Conservation (phyloP, 2,113 vertebrate species). For the Corythoichthys haematopterus region DNA sequence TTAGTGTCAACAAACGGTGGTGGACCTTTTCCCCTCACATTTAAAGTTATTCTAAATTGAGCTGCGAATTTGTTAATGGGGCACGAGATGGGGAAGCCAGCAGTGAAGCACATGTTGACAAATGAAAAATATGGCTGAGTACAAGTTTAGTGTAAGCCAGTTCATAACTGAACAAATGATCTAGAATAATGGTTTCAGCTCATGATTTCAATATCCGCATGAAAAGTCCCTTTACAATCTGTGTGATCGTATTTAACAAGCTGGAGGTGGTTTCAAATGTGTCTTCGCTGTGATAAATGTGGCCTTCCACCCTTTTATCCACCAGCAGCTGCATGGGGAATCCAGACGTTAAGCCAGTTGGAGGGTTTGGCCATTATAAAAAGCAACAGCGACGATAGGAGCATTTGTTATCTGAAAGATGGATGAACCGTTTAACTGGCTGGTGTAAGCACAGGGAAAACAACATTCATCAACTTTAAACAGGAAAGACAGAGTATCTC, state of each 20-base stretch:
- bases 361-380: slow-evolving; percentile 54
- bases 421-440: slow-evolving; percentile 62
- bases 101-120: slow-evolving; percentile 5
- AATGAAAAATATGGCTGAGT: slow-evolving; percentile 15
- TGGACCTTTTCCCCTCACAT: background rate
- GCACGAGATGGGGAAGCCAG: background rate
- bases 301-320: slow-evolving; percentile 22
- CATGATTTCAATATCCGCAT: background rate
- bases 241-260: background rate
- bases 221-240: background rate
- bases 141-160: slow-evolving; percentile 1
- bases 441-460: slow-evolving; percentile 30
- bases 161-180: slow-evolving; percentile 8
- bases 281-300: slow-evolving; percentile 17
- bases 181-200: background rate
- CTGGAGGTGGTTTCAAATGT: slow-evolving; percentile 12
- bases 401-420: slow-evolving; percentile 60
- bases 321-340: slow-evolving; percentile 49
- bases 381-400: slow-evolving; percentile 45
- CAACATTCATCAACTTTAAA: slow-evolving; percentile 40
- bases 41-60: slow-evolving; percentile 6
- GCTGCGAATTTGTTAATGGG: background rate
- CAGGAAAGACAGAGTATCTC: slow-evolving; percentile 18
- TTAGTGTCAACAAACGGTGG: slow-evolving; percentile 33
- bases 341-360: slow-evolving; percentile 65